Conservation (phyloP, 2,888 invertebrate species). For the Cryptops parisi region DNA sequence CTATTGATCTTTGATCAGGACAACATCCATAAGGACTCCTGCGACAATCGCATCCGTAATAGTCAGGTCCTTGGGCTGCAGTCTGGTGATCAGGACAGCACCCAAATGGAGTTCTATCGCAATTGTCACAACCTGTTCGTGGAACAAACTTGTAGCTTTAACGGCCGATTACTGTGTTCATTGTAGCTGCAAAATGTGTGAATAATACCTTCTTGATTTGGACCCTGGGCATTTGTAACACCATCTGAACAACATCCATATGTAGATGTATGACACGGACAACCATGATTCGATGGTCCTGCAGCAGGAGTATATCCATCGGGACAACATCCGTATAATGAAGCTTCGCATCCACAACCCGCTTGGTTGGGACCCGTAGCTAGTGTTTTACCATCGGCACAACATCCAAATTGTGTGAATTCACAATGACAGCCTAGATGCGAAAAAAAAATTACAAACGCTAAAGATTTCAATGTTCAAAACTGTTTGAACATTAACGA, state of each 20-base stretch:
- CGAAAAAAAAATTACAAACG: neutral
- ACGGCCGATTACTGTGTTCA: too few species aligned
- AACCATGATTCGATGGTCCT: constrained; percentile 48
- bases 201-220: constrained; percentile 74
- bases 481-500: neutral
- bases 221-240: constrained; percentile 55
- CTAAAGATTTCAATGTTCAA: neutral
- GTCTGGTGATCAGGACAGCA: constrained; percentile 73
- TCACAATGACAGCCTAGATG: constrained; percentile 7
- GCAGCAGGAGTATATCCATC: constrained; percentile 44
- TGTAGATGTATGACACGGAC: constrained; percentile 1
- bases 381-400: constrained; percentile 57
- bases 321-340: constrained; percentile 41
- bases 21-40: constrained; percentile 51
- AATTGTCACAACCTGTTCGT: too few species aligned
- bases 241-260: constrained; percentile 78
- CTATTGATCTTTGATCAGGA: constrained; percentile 36
- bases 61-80: constrained; percentile 64
- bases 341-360: constrained; percentile 8
- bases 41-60: constrained; percentile 55
- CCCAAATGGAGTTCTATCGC: constrained; percentile 37
- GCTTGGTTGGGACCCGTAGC: constrained; percentile 47
- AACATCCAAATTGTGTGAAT: constrained; percentile 83
- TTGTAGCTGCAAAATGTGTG: too few species aligned
- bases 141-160: too few species aligned